A percentile compares a stretch with the other conserved stretches of the same genome.
Evolutionary conservation across 2,113 vertebrate genomes (phyloP).

Genomic region (Cephalopholis sonnerati): DNA sequence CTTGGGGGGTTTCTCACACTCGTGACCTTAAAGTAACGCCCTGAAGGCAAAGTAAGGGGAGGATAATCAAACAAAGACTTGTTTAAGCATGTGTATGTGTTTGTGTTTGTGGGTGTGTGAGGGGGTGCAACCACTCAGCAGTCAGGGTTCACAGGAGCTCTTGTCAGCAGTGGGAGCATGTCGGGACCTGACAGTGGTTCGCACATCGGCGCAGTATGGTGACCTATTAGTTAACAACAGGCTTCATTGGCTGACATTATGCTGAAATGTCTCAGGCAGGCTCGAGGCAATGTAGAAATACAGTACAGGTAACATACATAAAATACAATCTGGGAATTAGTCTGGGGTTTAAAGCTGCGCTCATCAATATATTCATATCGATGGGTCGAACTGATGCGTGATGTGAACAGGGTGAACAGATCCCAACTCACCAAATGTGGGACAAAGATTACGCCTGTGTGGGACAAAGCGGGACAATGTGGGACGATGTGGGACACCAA

Average conservation of each 20-base stretch:
- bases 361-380: not conserved
- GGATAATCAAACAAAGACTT: not conserved
- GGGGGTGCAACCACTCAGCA: not conserved
- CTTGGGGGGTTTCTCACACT: not conserved
- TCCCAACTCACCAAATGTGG: no score
- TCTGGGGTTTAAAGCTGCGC: not conserved
- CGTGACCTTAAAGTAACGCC: not conserved
- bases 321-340: not conserved
- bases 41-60: not conserved
- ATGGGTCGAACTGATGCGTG: no score
- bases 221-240: not conserved
- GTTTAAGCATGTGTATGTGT: not conserved
- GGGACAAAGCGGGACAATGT: no score
- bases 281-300: not conserved
- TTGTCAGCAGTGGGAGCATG: not conserved
- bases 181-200: not conserved
- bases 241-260: not conserved
- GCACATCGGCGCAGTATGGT: not conserved
- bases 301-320: not conserved
- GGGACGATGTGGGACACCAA: no score
- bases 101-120: not conserved
- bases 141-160: not conserved
- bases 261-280: not conserved
- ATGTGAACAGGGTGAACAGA: no score
- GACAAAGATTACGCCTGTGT: no score